Evolutionary conservation across 2,113 vertebrate species (phyloP), one percentile per base, ranked within the genome.

Genomic region (Arizona elegans): DNA sequence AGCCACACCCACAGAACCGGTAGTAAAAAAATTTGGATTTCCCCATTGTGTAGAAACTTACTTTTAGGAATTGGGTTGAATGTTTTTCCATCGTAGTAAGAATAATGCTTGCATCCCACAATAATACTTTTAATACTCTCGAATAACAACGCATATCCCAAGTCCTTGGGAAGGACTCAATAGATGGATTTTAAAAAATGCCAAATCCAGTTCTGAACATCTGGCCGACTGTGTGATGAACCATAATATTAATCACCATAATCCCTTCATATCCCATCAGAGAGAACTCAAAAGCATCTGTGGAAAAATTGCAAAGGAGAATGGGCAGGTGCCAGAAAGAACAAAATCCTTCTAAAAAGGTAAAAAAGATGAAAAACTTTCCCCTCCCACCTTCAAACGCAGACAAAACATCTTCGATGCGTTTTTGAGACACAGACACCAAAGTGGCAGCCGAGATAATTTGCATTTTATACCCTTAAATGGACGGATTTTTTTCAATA

Each of bases 341-440:
- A 11, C 17, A 33, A 29, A 62, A 33, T 7, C 58, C 50, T 88
- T 65, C 11, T 29, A 33, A 91, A 91, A 91, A 86, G 75, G 1
- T 8, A 12, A 58, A 8, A 47, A 19, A 23, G 21, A 43, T 24
- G 13, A 38, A 86, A 38, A 33, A 50, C 47, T 50, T 47, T 50
- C 1, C 86, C 19, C 1, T 4, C 2, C 19, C 11, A 33, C n/a
- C 8, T 0, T 2, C 26, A 43, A 89, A 15, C 2, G 1, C 23
- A 52, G 33, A n/a, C 52, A 19, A 62, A 81, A 23, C 13, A 38
- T 75, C 24, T 56, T 26, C 13, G 10, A 53, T 8, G 15, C 52
- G 12, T 23, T 81, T 92, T 75, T 54, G 43, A 19, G 29, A 81
- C 11, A 19, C 11, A 19, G 29, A 33, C 23, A 19, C 23, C 33